Percentiles rank a stretch among this genome's conserved stretches.
These are phyloP conservation scores for Drusus annulatus DNA, from an alignment of 1,140 invertebrate genomes.

Conservation along the genomic window DNA sequence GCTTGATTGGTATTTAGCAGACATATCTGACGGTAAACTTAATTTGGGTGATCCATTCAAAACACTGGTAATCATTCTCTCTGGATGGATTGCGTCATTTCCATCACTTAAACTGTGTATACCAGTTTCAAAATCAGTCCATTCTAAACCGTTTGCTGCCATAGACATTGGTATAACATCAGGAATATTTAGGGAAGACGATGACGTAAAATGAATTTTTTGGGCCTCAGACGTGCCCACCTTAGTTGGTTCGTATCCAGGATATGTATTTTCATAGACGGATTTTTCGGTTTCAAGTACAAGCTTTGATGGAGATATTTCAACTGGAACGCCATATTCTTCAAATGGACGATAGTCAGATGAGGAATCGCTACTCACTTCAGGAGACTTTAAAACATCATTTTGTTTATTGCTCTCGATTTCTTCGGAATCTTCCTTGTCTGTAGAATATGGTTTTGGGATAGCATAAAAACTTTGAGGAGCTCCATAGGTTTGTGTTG, in stretches of 20 bases:
- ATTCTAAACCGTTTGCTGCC: neutral
- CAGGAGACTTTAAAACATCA: neutral
- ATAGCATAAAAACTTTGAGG: neutral
- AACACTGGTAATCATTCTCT: conserved; percentile 5
- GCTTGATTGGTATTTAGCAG: neutral
- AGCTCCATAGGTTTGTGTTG: conserved; percentile 13
- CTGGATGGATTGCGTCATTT: neutral
- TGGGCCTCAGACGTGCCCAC: conserved; percentile 7
- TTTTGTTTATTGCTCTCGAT: neutral
- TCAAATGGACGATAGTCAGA: neutral
- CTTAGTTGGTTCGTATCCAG: conserved; percentile 44
- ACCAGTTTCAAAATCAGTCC: conserved; percentile 29
- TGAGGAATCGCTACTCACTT: neutral
- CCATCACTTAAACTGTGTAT: conserved; percentile 7
- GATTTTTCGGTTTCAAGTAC: neutral
- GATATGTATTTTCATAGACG: conserved; percentile 12
- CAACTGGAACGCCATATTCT: neutral
- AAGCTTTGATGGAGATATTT: neutral
- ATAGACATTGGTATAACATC: conserved; percentile 30
- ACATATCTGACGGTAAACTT: too few species aligned
- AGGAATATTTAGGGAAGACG: neutral
- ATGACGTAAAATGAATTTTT: neutral
- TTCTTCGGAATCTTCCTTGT: neutral
- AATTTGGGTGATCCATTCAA: neutral
- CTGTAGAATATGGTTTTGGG: conserved; percentile 7